These are phyloP conservation scores for Brienomyrus longianalis DNA, from an alignment of 2,113 vertebrate genomes.

Conservation along the genomic window DNA sequence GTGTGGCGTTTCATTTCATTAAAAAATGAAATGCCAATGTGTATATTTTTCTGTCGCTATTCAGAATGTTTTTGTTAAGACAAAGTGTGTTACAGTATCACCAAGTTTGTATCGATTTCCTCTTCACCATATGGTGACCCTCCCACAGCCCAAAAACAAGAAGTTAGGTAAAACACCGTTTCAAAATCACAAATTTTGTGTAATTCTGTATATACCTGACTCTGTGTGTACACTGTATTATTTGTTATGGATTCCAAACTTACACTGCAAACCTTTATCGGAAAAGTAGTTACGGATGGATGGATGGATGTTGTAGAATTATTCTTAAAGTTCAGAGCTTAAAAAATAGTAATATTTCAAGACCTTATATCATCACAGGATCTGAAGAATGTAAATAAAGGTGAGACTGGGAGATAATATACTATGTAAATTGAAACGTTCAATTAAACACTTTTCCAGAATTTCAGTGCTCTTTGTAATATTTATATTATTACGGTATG, in stretches of 20 bases:
- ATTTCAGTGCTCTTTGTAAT: neutral
- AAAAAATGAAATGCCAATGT: neutral
- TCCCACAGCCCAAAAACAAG: neutral
- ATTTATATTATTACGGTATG: neutral
- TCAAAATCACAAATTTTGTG: neutral
- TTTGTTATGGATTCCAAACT: neutral
- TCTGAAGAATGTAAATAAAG: conserved; percentile 7
- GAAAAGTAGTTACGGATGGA: neutral
- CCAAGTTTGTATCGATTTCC: neutral
- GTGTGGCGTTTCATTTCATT: neutral
- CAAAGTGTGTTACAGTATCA: neutral
- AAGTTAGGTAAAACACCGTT: neutral
- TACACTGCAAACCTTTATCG: neutral
- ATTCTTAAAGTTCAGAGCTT: neutral
- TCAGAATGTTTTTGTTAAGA: neutral
- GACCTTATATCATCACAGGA: neutral
- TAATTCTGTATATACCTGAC: neutral
- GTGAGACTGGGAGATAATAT: neutral
- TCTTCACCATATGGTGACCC: neutral
- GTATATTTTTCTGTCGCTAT: neutral
- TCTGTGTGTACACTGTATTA: neutral
- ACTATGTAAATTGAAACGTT: too few relatives aligned
- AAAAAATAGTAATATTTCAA: neutral
- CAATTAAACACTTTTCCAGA: neutral
- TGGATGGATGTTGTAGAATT: neutral